These are phyloP conservation scores for Tipula lateralis DNA, from an alignment of 2,888 invertebrate genomes.

Conservation along the genomic window DNA sequence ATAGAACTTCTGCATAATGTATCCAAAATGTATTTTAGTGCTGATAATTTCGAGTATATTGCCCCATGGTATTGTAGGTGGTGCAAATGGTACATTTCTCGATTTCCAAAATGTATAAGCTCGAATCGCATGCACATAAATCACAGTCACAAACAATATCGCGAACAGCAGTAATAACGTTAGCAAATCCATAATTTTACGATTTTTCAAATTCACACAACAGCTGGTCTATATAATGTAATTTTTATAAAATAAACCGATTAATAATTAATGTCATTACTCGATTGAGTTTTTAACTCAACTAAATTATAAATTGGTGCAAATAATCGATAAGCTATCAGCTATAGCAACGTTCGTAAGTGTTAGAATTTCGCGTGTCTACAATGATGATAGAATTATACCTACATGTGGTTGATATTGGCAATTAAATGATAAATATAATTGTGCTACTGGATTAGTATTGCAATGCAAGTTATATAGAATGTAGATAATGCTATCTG, in stretches of 20 bases:
- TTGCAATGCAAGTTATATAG: too few relatives aligned
- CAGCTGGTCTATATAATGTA: background rate
- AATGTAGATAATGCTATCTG: too few relatives aligned
- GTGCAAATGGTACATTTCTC: background rate
- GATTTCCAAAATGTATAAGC: conserved; percentile 26
- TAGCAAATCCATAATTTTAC: background rate
- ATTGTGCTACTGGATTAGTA: too few relatives aligned
- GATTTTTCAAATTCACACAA: background rate
- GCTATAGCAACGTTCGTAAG: background rate
- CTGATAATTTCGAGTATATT: conserved; percentile 12
- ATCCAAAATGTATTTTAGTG: conserved; percentile 30
- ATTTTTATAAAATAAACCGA: background rate
- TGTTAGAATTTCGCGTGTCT: background rate
- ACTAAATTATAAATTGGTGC: background rate
- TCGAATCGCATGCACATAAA: background rate
- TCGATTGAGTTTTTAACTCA: background rate
- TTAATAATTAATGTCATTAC: background rate
- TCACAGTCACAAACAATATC: background rate
- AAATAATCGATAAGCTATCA: background rate
- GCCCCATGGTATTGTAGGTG: background rate
- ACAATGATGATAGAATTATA: background rate
- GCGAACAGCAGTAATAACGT: background rate
- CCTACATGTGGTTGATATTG: background rate
- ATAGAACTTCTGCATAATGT: conserved; percentile 31
- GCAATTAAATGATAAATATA: background rate